Evolutionary conservation across 2,888 invertebrate genomes (phyloP).

Genomic region (Harpalus rubripes): DNA sequence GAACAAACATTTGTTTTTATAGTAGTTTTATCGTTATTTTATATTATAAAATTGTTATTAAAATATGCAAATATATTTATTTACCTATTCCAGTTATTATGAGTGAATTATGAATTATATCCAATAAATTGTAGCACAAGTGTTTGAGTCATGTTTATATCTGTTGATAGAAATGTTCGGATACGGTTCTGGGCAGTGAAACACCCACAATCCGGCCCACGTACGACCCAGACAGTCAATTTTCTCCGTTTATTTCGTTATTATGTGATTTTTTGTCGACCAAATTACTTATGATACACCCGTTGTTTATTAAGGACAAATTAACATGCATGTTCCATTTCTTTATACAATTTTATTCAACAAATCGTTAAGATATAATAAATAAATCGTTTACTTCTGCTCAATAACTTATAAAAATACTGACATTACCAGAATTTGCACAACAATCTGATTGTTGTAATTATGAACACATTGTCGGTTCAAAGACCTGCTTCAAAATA

Average conservation of each 20-base stretch:
- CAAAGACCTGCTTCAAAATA: conserved; percentile 54
- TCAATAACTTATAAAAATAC: conserved; percentile 46
- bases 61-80: conserved; percentile 49
- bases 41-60: conserved; percentile 48
- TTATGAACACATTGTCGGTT: conserved; percentile 43
- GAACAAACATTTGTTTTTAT: conserved; percentile 29
- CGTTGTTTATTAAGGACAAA: conserved; percentile 47
- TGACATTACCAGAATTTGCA: conserved; percentile 42
- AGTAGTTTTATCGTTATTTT: conserved; percentile 44
- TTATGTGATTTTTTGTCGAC: conserved; percentile 49
- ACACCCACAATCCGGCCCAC: conserved; percentile 61
- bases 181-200: conserved; percentile 35
- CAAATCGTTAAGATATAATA: conserved; percentile 47
- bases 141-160: conserved; percentile 31
- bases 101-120: conserved; percentile 38
- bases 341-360: conserved; percentile 45
- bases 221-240: conserved; percentile 49
- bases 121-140: conserved; percentile 16
- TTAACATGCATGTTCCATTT: conserved; percentile 38
- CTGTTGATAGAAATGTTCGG: conserved; percentile 15
- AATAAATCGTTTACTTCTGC: conserved; percentile 35
- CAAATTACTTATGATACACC: conserved; percentile 2
- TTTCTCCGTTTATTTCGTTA: conserved; percentile 62
- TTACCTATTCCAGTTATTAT: conserved; percentile 44
- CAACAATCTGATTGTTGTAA: conserved; percentile 44